A percentile compares a stretch with the other conserved stretches of the same genome.
Evolutionary conservation across 2,888 invertebrate species (phyloP).

Genomic region (Nasonovia ribisnigri): DNA sequence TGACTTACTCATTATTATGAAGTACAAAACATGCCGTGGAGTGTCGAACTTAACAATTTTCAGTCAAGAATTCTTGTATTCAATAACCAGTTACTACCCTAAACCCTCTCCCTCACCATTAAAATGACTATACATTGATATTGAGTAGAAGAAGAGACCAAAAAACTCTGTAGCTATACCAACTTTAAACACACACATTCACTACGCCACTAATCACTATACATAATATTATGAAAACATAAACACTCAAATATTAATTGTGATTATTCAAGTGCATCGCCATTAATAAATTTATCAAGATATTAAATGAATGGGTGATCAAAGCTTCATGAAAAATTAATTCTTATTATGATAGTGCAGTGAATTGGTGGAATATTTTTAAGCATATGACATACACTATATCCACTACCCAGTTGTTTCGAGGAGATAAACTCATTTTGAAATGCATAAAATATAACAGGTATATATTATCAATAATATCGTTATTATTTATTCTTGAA

Average conservation of each 20-base stretch:
- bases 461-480: neutral
- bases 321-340: neutral
- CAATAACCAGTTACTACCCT: neutral
- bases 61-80: neutral
- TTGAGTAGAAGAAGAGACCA: neutral
- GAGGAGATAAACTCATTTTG: neutral
- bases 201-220: neutral
- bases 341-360: neutral
- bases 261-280: neutral
- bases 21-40: neutral
- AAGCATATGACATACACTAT: neutral
- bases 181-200: neutral
- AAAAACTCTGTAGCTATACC: neutral
- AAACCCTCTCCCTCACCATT: neutral
- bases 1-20: neutral
- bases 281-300: neutral
- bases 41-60: neutral
- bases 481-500: neutral
- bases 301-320: neutral
- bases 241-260: constrained; percentile 1
- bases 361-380: neutral
- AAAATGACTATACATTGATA: neutral
- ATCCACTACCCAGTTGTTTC: neutral
- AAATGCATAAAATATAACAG: neutral
- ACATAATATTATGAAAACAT: neutral